Conservation (phyloP, 2,113 vertebrate genomes). For the Hippocampus zosterae region DNA sequence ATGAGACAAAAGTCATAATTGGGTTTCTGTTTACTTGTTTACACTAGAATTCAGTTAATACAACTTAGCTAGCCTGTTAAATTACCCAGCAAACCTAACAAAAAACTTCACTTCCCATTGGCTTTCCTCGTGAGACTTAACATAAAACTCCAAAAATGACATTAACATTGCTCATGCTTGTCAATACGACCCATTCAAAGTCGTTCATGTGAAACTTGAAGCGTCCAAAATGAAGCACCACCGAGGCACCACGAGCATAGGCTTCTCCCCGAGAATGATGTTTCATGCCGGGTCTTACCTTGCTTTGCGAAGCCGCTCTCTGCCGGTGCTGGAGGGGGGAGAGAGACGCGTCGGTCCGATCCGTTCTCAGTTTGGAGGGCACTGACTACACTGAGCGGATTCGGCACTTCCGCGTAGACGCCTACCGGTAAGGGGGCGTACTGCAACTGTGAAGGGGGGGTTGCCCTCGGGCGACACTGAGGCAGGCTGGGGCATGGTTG, state of each 20-base stretch:
- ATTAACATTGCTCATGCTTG: neutral
- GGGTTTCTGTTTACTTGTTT: constrained; percentile 7
- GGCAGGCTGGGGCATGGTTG: neutral
- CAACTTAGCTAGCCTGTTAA: neutral
- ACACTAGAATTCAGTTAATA: too few relatives aligned
- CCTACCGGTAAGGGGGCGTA: constrained; percentile 44
- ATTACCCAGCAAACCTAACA: neutral
- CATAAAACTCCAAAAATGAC: constrained; percentile 16
- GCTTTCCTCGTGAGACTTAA: constrained; percentile 29
- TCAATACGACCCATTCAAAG: neutral
- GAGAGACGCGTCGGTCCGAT: constrained; percentile 40
- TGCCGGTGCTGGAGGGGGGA: constrained; percentile 22
- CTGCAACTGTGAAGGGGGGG: neutral
- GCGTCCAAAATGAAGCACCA: neutral
- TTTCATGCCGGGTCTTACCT: constrained; percentile 33
- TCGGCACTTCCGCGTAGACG: constrained; percentile 64
- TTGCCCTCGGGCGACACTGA: neutral
- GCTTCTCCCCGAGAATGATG: neutral
- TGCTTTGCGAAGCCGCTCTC: constrained; percentile 24
- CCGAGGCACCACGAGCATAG: neutral
- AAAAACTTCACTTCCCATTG: neutral
- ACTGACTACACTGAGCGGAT: constrained; percentile 47
- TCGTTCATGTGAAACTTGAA: neutral
- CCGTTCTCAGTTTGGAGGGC: constrained; percentile 23
- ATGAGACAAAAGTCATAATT: constrained; percentile 4